Evolutionary conservation across 1,140 invertebrate species (phyloP).

Genomic region (Leptinotarsa texana): DNA sequence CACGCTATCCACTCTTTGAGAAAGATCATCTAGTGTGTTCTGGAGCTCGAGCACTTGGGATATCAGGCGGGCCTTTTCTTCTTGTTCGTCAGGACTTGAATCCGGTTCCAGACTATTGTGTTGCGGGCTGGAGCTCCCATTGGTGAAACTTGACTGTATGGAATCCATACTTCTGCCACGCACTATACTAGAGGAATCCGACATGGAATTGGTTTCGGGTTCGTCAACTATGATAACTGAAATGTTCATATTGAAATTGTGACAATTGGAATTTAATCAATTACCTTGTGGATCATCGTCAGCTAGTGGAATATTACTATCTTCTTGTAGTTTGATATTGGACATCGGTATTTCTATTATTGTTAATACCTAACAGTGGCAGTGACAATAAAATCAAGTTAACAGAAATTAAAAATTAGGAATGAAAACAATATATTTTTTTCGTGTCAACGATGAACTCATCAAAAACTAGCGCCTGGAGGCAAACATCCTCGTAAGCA

Average conservation of each 20-base stretch:
- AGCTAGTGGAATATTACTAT: constrained; percentile 81
- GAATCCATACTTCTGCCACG: constrained; percentile 87
- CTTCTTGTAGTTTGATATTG: constrained; percentile 37
- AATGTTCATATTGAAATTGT: constrained; percentile 39
- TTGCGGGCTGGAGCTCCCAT: constrained; percentile 82
- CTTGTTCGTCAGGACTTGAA: constrained; percentile 88
- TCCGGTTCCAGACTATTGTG: constrained; percentile 82
- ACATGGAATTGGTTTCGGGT: constrained; percentile 62
- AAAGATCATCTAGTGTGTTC: constrained; percentile 98
- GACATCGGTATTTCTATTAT: constrained; percentile 27
- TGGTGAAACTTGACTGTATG: constrained; percentile 85
- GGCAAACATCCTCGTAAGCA: too few relatives aligned
- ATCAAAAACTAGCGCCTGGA: too few relatives aligned
- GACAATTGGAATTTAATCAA: background rate
- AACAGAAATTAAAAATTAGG: too few relatives aligned
- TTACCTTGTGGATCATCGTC: constrained; percentile 90
- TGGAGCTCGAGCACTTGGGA: constrained; percentile 97
- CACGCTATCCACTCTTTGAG: constrained; percentile 96
- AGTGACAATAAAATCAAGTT: too few relatives aligned
- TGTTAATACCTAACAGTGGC: too few relatives aligned
- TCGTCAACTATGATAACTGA: constrained; percentile 77
- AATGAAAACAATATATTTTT: too few relatives aligned
- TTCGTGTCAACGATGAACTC: too few relatives aligned
- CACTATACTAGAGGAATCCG: constrained; percentile 62
- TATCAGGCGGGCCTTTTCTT: constrained; percentile 97